Evolutionary conservation across 2,797 vertebrate species (phyloP), one percentile per base, ranked within the genome.

Genomic region (Malacoraja senta): DNA sequence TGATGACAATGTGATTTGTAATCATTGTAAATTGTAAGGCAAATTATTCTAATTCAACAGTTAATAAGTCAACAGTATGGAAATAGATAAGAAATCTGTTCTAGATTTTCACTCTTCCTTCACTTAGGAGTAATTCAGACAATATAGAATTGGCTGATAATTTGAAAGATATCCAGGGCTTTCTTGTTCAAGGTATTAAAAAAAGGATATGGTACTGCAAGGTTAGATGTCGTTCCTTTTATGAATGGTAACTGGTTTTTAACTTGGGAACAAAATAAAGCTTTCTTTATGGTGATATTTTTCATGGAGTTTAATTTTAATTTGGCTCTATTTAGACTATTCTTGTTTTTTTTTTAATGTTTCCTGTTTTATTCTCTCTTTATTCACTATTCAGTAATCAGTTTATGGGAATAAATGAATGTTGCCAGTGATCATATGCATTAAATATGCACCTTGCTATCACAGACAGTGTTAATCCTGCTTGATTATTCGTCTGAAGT

Each of bases 81-180:
- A 68, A 88, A 65, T 88, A 88, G 63, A 68, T 68, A 88, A 35
- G 63, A 68, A 88, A 65, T 9, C 61, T 68, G n/a, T 76, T 76
- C 72, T 38, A 74, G 90, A 74, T 92, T 88, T 68, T 68, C 84
- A 68, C 84, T 88, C 21, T 88, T 88, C 84, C 19, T 35, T 88
- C 84, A 88, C 61, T 65, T 86, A 86, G 58, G 58, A n/a, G 13
- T 86, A 86, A 65, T 32, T 68, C 61, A 88, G 84, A 88, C 15
- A 35, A 88, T 68, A 88, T 7, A 15, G 7, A 32, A 88, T 63
- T 35, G n/a, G n/a, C n/a, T 88, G 68, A 92, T 76, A 15, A 92
- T 92, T 92, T 92, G 38, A 44, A 35, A 76, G 44, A 32, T 21
- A 68, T 88, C n/a, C 61, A 68, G 63, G n/a, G 38, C 61, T 92